Conservation (phyloP, 2,888 invertebrate species). For the Seladonia tumulorum region DNA sequence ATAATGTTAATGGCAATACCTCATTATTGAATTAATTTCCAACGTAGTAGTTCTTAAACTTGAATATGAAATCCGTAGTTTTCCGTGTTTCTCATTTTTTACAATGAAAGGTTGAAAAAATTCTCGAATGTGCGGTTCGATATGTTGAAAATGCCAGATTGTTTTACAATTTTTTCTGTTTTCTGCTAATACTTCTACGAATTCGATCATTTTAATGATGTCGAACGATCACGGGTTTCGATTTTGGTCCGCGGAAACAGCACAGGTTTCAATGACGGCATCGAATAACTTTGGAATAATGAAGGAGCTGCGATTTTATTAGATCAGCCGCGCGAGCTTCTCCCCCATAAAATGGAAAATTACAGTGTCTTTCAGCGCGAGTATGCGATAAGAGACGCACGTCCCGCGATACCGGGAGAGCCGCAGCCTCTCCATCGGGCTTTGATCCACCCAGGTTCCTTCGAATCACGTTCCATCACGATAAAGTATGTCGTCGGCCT, state of each 20-base stretch:
- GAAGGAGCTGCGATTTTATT: not conserved
- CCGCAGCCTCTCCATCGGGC: conserved; percentile 31
- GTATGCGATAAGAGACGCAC: conserved; percentile 23
- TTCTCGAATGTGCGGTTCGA: too few relatives aligned
- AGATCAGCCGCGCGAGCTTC: not conserved
- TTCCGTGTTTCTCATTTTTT: too few relatives aligned
- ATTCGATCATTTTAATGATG: too few relatives aligned
- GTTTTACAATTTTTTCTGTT: too few relatives aligned
- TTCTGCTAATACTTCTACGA: too few relatives aligned
- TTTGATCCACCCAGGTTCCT: conserved; percentile 53
- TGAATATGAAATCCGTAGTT: too few relatives aligned
- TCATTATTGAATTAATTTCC: too few relatives aligned
- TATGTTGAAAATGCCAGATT: too few relatives aligned
- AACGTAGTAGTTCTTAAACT: too few relatives aligned
- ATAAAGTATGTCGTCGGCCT: conserved; percentile 46
- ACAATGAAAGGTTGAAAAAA: too few relatives aligned
- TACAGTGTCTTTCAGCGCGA: not conserved
- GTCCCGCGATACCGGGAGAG: conserved; percentile 24
- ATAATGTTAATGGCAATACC: too few relatives aligned
- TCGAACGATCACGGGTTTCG: too few relatives aligned
- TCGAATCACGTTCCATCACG: conserved; percentile 51
- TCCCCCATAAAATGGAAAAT: not conserved
- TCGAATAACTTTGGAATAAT: not conserved
- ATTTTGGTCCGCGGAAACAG: not conserved
- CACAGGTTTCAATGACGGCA: not conserved